These are phyloP conservation scores for Acanthococcus lagerstroemiae DNA, from an alignment of 2,888 invertebrate genomes.

Conservation along the genomic window DNA sequence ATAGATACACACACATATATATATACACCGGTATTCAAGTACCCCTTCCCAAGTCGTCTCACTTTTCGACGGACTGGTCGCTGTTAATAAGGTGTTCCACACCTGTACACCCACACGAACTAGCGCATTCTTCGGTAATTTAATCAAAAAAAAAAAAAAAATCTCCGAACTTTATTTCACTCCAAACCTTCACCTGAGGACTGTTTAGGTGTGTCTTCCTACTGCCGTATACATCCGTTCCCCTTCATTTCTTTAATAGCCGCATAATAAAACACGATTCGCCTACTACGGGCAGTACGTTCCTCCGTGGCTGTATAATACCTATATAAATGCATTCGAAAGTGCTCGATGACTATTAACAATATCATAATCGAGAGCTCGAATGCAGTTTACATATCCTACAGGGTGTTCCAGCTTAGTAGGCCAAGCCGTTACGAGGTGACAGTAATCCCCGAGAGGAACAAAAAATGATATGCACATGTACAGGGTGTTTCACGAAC, in stretches of 20 bases:
- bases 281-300: constrained; percentile 15
- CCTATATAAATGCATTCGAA: no score
- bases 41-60: constrained; percentile 6
- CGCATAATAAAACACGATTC: constrained; percentile 10
- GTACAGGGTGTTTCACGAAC: no score
- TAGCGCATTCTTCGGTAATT: constrained; percentile 28
- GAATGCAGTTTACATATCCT: background rate
- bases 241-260: constrained; percentile 11
- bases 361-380: background rate
- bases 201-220: constrained; percentile 21
- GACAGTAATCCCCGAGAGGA: no score
- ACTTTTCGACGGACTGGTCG: constrained; percentile 16
- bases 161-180: background rate
- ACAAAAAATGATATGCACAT: no score
- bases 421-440: no score
- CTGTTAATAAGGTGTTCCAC: constrained; percentile 24
- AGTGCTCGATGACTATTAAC: background rate
- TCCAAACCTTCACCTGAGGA: background rate
- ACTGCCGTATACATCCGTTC: constrained; percentile 18
- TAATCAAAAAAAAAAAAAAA: constrained; percentile 6
- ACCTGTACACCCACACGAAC: constrained; percentile 29
- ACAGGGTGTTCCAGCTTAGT: no score
- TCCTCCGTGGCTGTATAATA: no score
- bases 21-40: background rate
- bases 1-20: background rate